Evolutionary conservation across 64 coral and sea anemone species (phyloP).

Genomic region (Montipora sp.): DNA sequence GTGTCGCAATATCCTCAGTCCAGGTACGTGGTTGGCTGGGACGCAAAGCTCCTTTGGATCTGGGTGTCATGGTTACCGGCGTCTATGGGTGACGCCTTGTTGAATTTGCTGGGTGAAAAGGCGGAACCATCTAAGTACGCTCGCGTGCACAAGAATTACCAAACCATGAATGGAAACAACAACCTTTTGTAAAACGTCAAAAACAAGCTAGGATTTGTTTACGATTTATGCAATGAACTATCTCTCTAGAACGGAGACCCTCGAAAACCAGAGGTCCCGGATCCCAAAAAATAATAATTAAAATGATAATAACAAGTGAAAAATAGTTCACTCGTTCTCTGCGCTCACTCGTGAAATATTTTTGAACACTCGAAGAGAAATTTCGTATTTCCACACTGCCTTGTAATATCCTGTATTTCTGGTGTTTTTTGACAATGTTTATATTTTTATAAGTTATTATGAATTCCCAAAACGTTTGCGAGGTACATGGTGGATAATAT

Average conservation of each 20-base stretch:
- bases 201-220: neutral
- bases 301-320: no score
- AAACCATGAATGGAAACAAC: conserved; percentile 22
- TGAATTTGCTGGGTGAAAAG: conserved; percentile 62
- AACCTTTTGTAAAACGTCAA: neutral
- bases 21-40: conserved; percentile 92
- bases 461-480: neutral
- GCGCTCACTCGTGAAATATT: no score
- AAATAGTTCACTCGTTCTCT: no score
- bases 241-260: no score
- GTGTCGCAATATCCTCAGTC: conserved; percentile 71
- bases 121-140: neutral
- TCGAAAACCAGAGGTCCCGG: no score
- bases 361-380: no score
- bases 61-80: conserved; percentile 91
- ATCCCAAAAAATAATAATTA: no score
- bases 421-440: neutral
- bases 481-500: neutral
- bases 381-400: no score
- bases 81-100: conserved; percentile 61
- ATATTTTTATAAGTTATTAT: neutral
- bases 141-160: no score
- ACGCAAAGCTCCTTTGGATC: conserved; percentile 83
- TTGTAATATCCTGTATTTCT: neutral
- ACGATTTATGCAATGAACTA: neutral